Evolutionary conservation across 2,113 vertebrate species (phyloP), one percentile per base, ranked within the genome.

Genomic region (Choloepus hoffmanni): DNA sequence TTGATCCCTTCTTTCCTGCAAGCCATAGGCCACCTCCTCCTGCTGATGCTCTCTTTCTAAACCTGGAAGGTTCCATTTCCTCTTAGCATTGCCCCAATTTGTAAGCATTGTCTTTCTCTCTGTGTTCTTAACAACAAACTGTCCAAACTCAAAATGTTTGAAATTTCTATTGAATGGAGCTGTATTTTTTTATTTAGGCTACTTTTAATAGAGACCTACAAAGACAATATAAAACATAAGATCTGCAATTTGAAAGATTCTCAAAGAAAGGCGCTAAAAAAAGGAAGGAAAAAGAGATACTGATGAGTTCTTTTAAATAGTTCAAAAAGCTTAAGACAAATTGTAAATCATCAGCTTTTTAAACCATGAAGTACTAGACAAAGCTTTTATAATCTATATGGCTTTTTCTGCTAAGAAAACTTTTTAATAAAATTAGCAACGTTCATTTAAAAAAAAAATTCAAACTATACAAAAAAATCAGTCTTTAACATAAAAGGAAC

Each of bases 401-500:
- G 26, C 19, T 91, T 86, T 85, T 74, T 85, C 77, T 13, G 30
- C 78, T 4, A 87, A 21, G 12, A 65, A 93, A 55, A 36, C 19
- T 33, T 18, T n/a, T 72, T 48, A 94, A 68, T 76, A 77, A 91
- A 76, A 87, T 62, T 45, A 45, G 19, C 89, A 96, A 67, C 58
- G 19, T 2, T 79, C 19, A 92, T 77, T 82, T 10, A 55, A 55
- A 65, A 85, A 68, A 93, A 76, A 72, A 67, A 28, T 60, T 18
- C 50, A 81, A 63, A 53, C 13, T 30, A 81, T 73, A 72, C 7
- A 53, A 11, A 82, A 18, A 55, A 60, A 60, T 67, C 19, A 45
- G 78, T 88, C 11, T 93, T 90, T 62, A 21, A 33, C 40, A 86
- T 63, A 95, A 86, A 95, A 94, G 40, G 36, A 96, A 81, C 30